phyloP scores from a whole-genome alignment of 1,140 invertebrate species.

The Halictus rubicundus region DNA sequence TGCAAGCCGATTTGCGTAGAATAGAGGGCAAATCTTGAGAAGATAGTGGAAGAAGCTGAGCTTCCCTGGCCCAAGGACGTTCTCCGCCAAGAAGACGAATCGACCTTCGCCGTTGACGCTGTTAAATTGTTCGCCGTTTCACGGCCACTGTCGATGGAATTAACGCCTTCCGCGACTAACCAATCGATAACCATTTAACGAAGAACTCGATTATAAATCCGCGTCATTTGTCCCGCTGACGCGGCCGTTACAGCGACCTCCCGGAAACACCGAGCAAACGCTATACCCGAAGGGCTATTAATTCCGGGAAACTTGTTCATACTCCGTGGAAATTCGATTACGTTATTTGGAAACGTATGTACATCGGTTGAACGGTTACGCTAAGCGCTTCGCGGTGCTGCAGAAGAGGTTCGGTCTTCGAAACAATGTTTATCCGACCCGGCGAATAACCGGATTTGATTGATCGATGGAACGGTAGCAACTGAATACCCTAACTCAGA shows the following conservation, averaged over 20 bases:
- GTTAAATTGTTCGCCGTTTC: constrained; percentile 20
- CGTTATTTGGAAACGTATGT: background rate
- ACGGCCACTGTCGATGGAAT: background rate
- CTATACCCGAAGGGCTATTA: background rate
- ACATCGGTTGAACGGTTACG: background rate
- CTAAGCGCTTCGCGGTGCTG: too few species aligned
- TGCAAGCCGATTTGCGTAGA: too few species aligned
- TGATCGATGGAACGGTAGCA: background rate
- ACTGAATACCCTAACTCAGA: too few species aligned
- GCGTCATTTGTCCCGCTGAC: constrained; percentile 26
- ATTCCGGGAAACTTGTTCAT: background rate
- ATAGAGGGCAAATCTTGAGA: too few species aligned
- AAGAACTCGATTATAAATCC: constrained; percentile 34
- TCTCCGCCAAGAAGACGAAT: background rate
- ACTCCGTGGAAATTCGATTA: background rate
- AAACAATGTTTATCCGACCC: background rate
- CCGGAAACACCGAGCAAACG: background rate
- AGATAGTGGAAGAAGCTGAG: too few species aligned
- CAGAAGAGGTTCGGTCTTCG: background rate
- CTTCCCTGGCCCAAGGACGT: too few species aligned
- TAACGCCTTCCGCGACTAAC: background rate
- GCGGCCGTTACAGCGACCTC: background rate
- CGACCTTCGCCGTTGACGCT: background rate
- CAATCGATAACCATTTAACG: constrained; percentile 36
- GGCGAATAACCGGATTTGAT: background rate